phyloP scores from a whole-genome alignment of 2,797 vertebrate species.

The Myoxocephalus aenaeus region DNA sequence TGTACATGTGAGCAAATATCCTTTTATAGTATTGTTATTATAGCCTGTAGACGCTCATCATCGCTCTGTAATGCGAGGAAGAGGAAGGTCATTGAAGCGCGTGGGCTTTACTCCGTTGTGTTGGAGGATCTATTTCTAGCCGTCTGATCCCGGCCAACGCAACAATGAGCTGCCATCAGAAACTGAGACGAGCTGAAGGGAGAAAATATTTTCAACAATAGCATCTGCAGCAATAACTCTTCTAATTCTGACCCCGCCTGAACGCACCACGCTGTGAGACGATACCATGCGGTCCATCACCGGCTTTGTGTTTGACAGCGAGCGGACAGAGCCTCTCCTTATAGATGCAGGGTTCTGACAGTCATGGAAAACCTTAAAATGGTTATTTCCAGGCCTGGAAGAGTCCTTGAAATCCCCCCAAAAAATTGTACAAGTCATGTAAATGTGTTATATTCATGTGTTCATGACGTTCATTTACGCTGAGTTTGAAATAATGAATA shows the following conservation, averaged over 20 bases:
- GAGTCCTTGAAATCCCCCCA: no score
- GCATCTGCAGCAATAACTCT: constrained; percentile 60
- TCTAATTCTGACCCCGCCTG: constrained; percentile 57
- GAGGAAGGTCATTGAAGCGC: not conserved
- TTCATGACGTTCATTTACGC: no score
- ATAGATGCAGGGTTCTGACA: constrained; percentile 37
- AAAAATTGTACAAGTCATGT: no score
- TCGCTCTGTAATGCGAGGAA: not conserved
- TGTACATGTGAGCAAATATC: not conserved
- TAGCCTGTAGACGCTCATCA: not conserved
- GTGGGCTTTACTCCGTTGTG: constrained; percentile 41
- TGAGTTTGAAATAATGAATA: no score
- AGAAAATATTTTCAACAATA: constrained; percentile 49
- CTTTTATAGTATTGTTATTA: not conserved
- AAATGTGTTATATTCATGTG: no score
- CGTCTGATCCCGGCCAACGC: constrained; percentile 55
- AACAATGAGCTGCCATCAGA: constrained; percentile 64
- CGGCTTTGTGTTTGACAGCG: constrained; percentile 47
- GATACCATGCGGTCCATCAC: constrained; percentile 48
- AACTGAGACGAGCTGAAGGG: constrained; percentile 60
- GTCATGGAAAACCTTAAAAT: no score
- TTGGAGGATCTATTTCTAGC: constrained; percentile 76
- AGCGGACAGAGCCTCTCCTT: constrained; percentile 48
- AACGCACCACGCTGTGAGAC: constrained; percentile 39
- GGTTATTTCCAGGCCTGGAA: no score